Evolutionary conservation across 2,888 invertebrate genomes (phyloP), one percentile per base, ranked within the genome.

Genomic region (Sinelater perroti): DNA sequence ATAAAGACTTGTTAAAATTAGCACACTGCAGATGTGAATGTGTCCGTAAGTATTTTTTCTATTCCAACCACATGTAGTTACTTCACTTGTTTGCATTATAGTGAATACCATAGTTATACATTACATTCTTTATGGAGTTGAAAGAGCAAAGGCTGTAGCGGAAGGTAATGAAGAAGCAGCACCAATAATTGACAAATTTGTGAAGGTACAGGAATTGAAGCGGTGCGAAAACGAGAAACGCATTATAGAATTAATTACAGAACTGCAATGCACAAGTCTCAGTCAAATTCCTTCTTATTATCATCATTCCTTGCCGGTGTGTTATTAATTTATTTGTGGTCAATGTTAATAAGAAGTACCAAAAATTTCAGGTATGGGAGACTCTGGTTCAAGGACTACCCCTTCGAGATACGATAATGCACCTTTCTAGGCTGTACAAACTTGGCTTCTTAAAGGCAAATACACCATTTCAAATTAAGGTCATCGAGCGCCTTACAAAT

Each of bases 271-370:
- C 40, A 51, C 82, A 4, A 47, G 82, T 5, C 76, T 89, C 28
- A 85, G 87, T 66, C 88, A 89, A 73, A 81, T 91, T n/a, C 88
- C 89, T 49, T 84, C 86, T 3, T 82, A 82, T 68, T 76, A 88
- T 58, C 77, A 88, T 35, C 88, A 87, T 65, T 82, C 84, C 35
- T 81, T 82, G 71, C 81, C 83, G 71, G 87, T 89, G 76, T 75
- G 81, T 70, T 38, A 8, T 28, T 24, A 20, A 24, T 24, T 24
- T 24, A 6, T 24, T 24, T 24, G n/a, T n/a, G n/a, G n/a, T n/a
- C n/a, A n/a, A n/a, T n/a, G n/a, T n/a, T n/a, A n/a, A n/a, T n/a
- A n/a, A n/a, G n/a, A n/a, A n/a, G n/a, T n/a, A n/a, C n/a, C n/a
- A n/a, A n/a, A 36, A 36, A 6, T 63, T 55, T 63, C 66, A 88